These are phyloP conservation scores for Nycteola revayana DNA, from an alignment of 2,888 invertebrate genomes.

Conservation along the genomic window DNA sequence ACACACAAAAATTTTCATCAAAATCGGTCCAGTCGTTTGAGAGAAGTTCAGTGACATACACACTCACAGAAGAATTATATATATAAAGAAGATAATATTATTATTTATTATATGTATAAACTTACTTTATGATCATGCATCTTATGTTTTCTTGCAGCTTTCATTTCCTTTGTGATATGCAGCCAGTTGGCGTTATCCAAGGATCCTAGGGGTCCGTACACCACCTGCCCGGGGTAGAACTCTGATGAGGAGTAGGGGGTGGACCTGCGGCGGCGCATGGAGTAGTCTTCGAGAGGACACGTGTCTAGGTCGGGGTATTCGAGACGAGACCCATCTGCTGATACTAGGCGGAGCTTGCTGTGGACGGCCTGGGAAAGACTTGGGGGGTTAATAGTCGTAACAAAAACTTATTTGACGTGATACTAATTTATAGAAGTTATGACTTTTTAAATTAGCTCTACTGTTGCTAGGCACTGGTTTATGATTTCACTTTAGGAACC, in stretches of 20 bases:
- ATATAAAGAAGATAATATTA: too few species aligned
- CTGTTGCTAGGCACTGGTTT: too few species aligned
- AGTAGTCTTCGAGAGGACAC: conserved; percentile 86
- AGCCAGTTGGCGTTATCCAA: conserved; percentile 92
- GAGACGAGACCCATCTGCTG: conserved; percentile 85
- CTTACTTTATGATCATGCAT: conserved; percentile 79
- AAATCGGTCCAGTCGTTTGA: too few species aligned
- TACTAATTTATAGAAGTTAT: too few species aligned
- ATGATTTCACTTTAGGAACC: too few species aligned
- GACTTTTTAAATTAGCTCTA: too few species aligned
- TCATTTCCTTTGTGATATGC: conserved; percentile 88
- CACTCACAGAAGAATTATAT: too few species aligned
- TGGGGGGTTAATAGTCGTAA: background rate
- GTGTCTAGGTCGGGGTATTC: conserved; percentile 86
- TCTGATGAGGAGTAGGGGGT: conserved; percentile 73
- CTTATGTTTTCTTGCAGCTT: conserved; percentile 82
- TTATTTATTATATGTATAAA: too few species aligned
- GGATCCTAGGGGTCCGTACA: conserved; percentile 87
- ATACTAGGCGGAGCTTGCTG: conserved; percentile 84
- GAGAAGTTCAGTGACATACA: too few species aligned
- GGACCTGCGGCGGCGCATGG: conserved; percentile 84
- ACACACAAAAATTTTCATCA: too few species aligned
- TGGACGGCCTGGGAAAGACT: conserved; percentile 76
- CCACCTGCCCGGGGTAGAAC: conserved; percentile 78
- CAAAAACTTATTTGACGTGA: too few species aligned